These are phyloP conservation scores for Chloropsis hardwickii DNA, from an alignment of 2,113 vertebrate species.

Conservation along the genomic window DNA sequence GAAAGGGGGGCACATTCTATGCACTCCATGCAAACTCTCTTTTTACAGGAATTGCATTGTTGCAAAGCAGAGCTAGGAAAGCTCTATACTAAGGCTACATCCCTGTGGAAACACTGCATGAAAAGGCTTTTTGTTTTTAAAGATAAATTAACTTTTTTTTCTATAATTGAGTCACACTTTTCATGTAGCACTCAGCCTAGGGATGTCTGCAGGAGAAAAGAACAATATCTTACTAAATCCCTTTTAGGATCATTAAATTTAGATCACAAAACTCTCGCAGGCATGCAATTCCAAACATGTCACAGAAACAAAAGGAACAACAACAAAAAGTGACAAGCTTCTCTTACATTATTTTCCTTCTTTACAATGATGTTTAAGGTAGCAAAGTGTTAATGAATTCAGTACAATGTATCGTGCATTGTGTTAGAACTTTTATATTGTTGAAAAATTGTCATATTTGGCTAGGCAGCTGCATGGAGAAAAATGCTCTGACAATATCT, in stretches of 20 bases:
- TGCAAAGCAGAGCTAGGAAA: constrained; percentile 69
- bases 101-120: constrained; percentile 61
- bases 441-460: constrained; percentile 81
- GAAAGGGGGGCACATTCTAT: background rate
- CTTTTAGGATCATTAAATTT: constrained; percentile 81
- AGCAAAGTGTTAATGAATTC: constrained; percentile 79
- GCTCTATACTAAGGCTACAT: constrained; percentile 40
- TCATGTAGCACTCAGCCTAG: constrained; percentile 61
- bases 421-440: constrained; percentile 72
- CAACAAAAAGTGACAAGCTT: constrained; percentile 72
- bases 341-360: constrained; percentile 66
- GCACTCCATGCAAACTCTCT: constrained; percentile 29
- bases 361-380: constrained; percentile 72
- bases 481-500: constrained; percentile 79
- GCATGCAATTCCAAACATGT: constrained; percentile 71
- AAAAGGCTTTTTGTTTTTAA: constrained; percentile 70
- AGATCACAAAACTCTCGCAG: constrained; percentile 74
- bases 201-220: constrained; percentile 64
- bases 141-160: constrained; percentile 66
- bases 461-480: constrained; percentile 78
- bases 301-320: constrained; percentile 71
- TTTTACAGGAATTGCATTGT: constrained; percentile 64
- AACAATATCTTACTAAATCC: constrained; percentile 76
- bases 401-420: constrained; percentile 60
- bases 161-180: constrained; percentile 74